phyloP scores from a whole-genome alignment of 2,888 invertebrate genomes.

The Molorchus minor region DNA sequence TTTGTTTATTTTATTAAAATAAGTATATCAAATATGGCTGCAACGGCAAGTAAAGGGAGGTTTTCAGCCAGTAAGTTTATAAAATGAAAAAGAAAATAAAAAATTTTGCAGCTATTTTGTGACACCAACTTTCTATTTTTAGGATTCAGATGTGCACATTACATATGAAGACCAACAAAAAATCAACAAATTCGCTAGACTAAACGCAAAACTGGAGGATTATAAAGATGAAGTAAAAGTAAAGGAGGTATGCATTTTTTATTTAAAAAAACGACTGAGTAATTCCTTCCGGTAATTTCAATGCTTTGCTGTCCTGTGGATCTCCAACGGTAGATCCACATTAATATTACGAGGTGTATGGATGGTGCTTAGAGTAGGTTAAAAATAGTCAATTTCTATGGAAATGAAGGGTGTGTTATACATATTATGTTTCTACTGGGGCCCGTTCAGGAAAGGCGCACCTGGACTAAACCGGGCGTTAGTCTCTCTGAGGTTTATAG shows the following conservation, averaged over 20 bases:
- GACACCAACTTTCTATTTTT: constrained; percentile 42
- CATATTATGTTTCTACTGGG: too few species aligned
- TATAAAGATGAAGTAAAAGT: constrained; percentile 85
- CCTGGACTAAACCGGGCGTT: too few species aligned
- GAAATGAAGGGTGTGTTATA: too few species aligned
- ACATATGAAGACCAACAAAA: constrained; percentile 96
- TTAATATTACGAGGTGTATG: too few species aligned
- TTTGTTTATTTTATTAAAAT: not conserved
- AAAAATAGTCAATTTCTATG: too few species aligned
- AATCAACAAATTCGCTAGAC: constrained; percentile 95
- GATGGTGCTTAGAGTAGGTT: too few species aligned
- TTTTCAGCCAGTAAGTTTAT: constrained; percentile 73
- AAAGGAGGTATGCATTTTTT: constrained; percentile 83
- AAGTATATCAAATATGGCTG: constrained; percentile 33
- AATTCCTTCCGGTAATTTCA: too few species aligned
- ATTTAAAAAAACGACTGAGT: too few species aligned
- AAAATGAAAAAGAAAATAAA: constrained; percentile 3
- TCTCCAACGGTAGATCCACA: too few species aligned
- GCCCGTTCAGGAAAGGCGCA: too few species aligned
- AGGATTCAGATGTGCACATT: constrained; percentile 93
- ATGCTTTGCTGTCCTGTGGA: too few species aligned
- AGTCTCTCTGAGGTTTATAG: too few species aligned
- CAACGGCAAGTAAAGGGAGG: constrained; percentile 66
- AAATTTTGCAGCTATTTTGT: constrained; percentile 10
- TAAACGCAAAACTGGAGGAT: constrained; percentile 92